These are phyloP conservation scores for Paradoxurus hermaphroditus DNA, from an alignment of 2,113 vertebrate genomes.

Conservation along the genomic window DNA sequence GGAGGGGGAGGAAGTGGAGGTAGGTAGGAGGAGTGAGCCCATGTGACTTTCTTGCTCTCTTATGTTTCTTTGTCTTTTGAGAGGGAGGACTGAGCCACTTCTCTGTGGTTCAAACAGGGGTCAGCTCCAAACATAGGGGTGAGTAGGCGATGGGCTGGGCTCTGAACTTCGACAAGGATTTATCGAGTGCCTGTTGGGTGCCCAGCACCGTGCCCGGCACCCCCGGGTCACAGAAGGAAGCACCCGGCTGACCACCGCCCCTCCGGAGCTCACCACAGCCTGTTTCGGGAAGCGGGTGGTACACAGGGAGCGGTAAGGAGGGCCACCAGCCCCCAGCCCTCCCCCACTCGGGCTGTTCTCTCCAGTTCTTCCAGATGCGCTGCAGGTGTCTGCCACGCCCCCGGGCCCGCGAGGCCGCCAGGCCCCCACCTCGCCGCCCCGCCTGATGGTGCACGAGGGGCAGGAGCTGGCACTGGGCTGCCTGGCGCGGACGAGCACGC, in stretches of 20 bases:
- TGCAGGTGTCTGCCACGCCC: conserved; percentile 82
- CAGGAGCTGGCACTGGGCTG: conserved; percentile 87
- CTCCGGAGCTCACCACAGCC: not conserved
- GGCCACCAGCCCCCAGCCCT: not conserved
- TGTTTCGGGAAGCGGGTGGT: not conserved
- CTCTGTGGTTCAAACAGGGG: not conserved
- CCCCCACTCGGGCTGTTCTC: conserved; percentile 15
- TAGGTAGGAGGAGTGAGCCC: not conserved
- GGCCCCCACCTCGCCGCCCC: conserved; percentile 47
- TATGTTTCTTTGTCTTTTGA: conserved; percentile 21
- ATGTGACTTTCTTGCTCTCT: not conserved
- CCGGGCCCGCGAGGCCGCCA: conserved; percentile 65
- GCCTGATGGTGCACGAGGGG: conserved; percentile 84
- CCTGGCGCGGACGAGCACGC: conserved; percentile 81
- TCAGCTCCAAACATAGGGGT: not conserved
- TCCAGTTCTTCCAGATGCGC: conserved; percentile 89
- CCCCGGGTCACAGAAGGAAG: not conserved
- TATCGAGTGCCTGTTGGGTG: not conserved
- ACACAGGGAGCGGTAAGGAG: not conserved
- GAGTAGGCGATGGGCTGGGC: not conserved
- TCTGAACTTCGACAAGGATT: not conserved
- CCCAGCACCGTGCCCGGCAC: not conserved
- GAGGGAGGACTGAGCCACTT: not conserved
- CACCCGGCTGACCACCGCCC: not conserved
- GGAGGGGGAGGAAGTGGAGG: not conserved